Evolutionary conservation across 2,113 vertebrate genomes (phyloP), one percentile per base, ranked within the genome.

Genomic region (Eidolon helvum): DNA sequence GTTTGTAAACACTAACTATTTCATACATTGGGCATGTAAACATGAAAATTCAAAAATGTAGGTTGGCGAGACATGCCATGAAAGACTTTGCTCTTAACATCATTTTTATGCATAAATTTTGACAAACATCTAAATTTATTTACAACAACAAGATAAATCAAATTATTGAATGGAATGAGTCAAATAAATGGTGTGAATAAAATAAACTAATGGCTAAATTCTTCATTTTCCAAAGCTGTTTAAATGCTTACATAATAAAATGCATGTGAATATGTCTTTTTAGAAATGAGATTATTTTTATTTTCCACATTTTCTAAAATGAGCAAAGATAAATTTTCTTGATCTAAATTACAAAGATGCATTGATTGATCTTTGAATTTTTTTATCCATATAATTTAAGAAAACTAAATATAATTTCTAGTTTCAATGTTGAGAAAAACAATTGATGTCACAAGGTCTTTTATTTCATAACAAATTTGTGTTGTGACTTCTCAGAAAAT

Each of bases 141-240:
- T 87, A 14, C 28, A 87, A 90, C 38, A 90, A 83, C 87, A 78
- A 82, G 35, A 15, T 26, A 90, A 92, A 86, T 90, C 15, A 72
- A 93, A 66, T 53, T 65, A 87, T 38, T 83, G 26, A 53, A 77
- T 16, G 69, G 35, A 92, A 80, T 48, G 43, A 69, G 53, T 77
- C 74, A 93, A 87, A 95, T 63, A 87, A 95, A 50, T 75, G 33
- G n/a, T 93, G 10, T 66, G 18, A 87, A 78, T 28, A 85, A 93
- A 92, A 79, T 57, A 83, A 90, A 6, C 45, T 8, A 90, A 95
- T 55, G 16, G 61, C 16, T 71, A 35, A 26, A 69, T 65, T 94
- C 16, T 93, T 77, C n/a, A 83, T 90, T 82, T 63, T 82, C 21
- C 18, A 90, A 95, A 40, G 7, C 26, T 90, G 4, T 82, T 80